phyloP scores from a whole-genome alignment of 2,113 vertebrate species.

The Daphoenositta chrysoptera region DNA sequence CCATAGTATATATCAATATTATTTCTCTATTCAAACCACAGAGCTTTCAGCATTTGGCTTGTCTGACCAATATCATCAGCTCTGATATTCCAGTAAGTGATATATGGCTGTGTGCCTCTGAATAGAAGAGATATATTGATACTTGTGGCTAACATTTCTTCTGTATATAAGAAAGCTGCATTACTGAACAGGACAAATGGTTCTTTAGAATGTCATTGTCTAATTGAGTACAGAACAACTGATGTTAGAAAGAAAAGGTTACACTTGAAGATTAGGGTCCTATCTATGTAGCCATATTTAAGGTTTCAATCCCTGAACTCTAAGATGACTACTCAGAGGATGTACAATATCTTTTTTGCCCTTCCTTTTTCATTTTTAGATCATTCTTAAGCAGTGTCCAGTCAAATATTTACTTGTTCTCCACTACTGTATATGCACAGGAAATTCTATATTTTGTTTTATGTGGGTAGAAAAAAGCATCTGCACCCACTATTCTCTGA shows the following conservation, averaged over 20 bases:
- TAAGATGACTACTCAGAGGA: not conserved
- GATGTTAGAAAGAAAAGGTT: not conserved
- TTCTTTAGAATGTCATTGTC: not conserved
- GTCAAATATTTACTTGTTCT: not conserved
- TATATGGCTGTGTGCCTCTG: not conserved
- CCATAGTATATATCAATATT: not conserved
- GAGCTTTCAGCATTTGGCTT: constrained; percentile 37
- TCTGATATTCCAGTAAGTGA: constrained; percentile 6
- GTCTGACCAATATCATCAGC: not conserved
- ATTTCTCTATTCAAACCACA: not conserved
- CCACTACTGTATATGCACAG: not conserved
- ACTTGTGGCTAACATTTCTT: not conserved
- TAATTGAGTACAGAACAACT: not conserved
- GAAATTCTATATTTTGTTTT: not conserved
- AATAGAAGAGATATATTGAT: not conserved
- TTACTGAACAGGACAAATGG: not conserved
- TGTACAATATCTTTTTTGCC: not conserved
- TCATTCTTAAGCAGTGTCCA: not conserved
- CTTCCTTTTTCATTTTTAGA: not conserved
- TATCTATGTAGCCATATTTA: not conserved
- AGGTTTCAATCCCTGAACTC: not conserved
- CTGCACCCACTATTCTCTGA: not conserved
- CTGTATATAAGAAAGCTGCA: not conserved
- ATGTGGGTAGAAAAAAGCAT: not conserved
- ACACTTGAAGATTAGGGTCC: not conserved